Evolutionary conservation across 2,888 invertebrate species (phyloP), one percentile per base, ranked within the genome.

Genomic region (Microctonus brassicae): DNA sequence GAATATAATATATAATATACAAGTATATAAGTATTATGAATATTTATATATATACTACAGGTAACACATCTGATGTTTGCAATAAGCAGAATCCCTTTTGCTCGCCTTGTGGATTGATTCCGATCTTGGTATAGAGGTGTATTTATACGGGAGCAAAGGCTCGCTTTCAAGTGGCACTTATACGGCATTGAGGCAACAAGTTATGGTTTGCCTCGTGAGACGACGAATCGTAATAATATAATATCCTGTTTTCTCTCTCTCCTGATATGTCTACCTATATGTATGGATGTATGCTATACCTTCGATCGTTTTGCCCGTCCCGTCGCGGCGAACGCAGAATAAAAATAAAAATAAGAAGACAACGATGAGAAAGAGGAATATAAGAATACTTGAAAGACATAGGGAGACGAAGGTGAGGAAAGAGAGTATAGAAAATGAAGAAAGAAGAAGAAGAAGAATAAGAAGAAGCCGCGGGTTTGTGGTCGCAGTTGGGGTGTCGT

Each of bases 401-500:
- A 58, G 20, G 36, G 20, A 42, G 29, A 39, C 17, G 39, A 42
- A 52, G 55, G 60, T 55, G 64, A 64, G 42, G 64, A 70, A 60
- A 55, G 64, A 64, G 53, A 22, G 62, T 33, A 29, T 55, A 69
- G n/a, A n/a, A n/a, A 55, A 57, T 65, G 47, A 22, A 58, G 34
- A 26, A 60, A 53, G 61, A 72, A 69, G 67, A 74, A 69, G 64
- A 62, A 68, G 68, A 60, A 73, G 20, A 52, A 70, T 67, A 63
- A 42, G 70, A 70, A 71, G 52, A 73, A 61, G 63, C 66, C 70
- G 72, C 65, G 68, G 67, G 33, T 69, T 36, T 63, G 60, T 61
- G 26, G 58, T 70, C 74, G 69, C 63, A 76, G 70, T 72, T 73
- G 82, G 82, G 82, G 81, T 80, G 81, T 82, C 82, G 76, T 80